Conservation (phyloP, 2,797 vertebrate genomes). For the Cynopterus sphinx region DNA sequence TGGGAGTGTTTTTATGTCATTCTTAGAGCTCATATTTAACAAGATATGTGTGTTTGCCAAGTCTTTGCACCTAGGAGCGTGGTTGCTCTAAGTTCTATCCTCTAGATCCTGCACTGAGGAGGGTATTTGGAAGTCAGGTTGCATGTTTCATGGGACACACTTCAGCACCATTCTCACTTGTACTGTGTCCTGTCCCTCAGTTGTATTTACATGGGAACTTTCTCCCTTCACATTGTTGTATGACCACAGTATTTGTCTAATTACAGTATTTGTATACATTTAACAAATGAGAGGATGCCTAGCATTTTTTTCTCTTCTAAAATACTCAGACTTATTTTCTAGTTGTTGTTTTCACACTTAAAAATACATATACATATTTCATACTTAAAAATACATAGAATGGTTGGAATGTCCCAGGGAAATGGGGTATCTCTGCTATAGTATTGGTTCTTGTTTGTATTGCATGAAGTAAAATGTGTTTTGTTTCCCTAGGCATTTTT, state of each 20-base stretch:
- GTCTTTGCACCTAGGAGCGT: background rate
- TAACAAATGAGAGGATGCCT: background rate
- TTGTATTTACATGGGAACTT: background rate
- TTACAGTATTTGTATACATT: background rate
- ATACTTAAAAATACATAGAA: background rate
- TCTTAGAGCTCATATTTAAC: background rate
- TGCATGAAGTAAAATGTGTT: background rate
- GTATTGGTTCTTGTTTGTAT: background rate
- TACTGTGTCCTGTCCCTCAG: background rate
- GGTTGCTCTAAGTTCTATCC: background rate
- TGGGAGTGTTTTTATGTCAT: background rate
- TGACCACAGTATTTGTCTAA: background rate
- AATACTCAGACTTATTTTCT: conserved; percentile 5
- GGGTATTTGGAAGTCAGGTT: background rate
- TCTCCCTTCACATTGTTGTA: background rate
- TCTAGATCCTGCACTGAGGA: background rate
- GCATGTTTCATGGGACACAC: background rate
- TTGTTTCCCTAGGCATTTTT: background rate
- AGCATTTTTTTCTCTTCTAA: background rate
- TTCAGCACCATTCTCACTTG: background rate
- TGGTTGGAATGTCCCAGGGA: background rate
- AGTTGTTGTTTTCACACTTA: conserved; percentile 29
- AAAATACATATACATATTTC: background rate
- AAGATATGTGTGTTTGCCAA: background rate
- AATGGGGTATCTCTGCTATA: background rate